Percentiles rank a stretch among this genome's conserved stretches.
Evolutionary conservation across 1,140 invertebrate genomes (phyloP).

Genomic region (Octopus bimaculoides): DNA sequence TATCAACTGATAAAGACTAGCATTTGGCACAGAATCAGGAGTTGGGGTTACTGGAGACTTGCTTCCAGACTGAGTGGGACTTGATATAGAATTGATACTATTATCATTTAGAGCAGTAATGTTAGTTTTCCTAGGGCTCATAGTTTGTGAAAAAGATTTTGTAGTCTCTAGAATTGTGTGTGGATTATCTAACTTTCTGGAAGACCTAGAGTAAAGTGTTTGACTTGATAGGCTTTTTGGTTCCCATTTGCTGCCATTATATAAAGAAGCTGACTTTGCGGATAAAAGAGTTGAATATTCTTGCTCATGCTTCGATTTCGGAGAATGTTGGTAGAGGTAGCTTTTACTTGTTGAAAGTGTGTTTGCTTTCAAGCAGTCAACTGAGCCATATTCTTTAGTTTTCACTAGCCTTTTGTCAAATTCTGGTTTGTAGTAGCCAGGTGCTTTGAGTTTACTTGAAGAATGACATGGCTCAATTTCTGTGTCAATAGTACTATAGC

Average conservation of each 20-base stretch:
- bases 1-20: not conserved
- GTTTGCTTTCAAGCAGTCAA: not conserved
- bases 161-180: not conserved
- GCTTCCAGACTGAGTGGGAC: not conserved
- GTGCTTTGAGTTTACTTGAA: not conserved
- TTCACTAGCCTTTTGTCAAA: not conserved
- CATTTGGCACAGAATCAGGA: not conserved
- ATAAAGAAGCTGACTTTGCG: not conserved
- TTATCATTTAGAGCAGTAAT: not conserved
- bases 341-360: not conserved
- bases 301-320: not conserved
- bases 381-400: slow-evolving; percentile 3
- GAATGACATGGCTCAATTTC: not conserved
- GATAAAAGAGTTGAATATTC: slow-evolving; percentile 2
- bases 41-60: not conserved
- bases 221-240: not conserved
- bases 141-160: not conserved
- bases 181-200: not conserved
- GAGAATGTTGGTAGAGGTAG: not conserved
- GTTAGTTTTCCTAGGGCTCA: not conserved
- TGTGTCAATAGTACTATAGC: slow-evolving; percentile 11
- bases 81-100: not conserved
- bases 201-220: not conserved
- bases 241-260: not conserved
- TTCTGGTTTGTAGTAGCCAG: not conserved